Evolutionary conservation across 2,888 invertebrate genomes (phyloP).

Genomic region (Helobdella robusta): DNA sequence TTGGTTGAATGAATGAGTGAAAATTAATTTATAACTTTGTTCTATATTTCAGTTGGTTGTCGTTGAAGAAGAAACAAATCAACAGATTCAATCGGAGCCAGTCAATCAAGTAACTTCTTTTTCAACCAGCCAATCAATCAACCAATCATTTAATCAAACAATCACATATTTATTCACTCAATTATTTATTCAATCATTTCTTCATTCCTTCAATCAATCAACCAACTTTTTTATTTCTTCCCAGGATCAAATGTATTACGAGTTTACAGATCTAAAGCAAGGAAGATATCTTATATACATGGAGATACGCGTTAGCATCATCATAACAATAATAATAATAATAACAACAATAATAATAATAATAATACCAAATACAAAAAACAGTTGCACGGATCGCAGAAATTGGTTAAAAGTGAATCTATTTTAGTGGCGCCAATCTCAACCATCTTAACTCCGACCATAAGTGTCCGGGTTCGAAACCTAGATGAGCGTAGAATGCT

Average conservation of each 20-base stretch:
- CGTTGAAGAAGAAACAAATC: background rate
- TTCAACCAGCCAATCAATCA: too few species aligned
- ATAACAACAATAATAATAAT: background rate
- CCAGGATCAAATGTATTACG: background rate
- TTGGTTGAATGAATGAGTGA: background rate
- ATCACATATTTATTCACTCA: too few species aligned
- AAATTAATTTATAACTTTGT: background rate
- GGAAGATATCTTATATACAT: background rate
- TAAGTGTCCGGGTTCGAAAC: background rate
- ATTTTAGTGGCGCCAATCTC: background rate
- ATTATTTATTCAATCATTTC: too few species aligned
- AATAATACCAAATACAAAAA: background rate
- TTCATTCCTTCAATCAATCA: too few species aligned
- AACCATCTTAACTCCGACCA: background rate
- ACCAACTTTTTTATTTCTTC: too few species aligned
- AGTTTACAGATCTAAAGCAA: background rate
- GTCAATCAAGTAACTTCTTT: too few species aligned
- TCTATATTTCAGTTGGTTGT: constrained; percentile 7
- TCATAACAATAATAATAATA: background rate
- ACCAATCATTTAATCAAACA: too few species aligned
- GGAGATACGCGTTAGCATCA: background rate
- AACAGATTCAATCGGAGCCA: background rate
- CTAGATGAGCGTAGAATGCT: constrained; percentile 6
- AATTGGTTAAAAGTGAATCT: background rate
- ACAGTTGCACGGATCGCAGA: constrained; percentile 19